Evolutionary conservation across 1,140 invertebrate species (phyloP).

Genomic region (Linepithema humile): DNA sequence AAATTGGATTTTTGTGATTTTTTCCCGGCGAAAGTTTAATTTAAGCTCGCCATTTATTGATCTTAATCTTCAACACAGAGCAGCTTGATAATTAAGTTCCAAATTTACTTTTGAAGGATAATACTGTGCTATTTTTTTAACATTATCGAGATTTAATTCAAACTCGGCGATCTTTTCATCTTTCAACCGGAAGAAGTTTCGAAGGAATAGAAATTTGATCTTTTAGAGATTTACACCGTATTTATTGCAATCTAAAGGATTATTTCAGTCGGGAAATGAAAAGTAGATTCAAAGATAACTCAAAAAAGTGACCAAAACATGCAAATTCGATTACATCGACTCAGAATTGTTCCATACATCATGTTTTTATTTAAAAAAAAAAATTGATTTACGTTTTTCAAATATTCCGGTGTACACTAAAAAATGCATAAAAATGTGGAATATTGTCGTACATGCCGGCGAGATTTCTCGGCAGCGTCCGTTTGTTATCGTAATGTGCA

Average conservation of each 20-base stretch:
- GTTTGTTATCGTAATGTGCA: constrained; percentile 14
- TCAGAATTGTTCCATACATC: not conserved
- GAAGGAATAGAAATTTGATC: not conserved
- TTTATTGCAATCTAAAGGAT: not conserved
- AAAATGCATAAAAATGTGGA: not conserved
- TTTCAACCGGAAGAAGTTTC: not conserved
- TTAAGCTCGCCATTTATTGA: not conserved
- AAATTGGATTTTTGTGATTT: not conserved
- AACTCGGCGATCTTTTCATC: not conserved
- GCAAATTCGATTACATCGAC: not conserved
- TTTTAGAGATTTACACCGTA: not conserved
- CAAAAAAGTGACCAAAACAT: not conserved
- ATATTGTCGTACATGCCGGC: not conserved
- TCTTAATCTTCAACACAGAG: constrained; percentile 11
- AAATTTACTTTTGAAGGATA: constrained; percentile 14
- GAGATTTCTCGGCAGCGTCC: not conserved
- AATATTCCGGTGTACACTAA: not conserved
- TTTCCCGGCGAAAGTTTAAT: constrained; percentile 16
- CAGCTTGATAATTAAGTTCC: constrained; percentile 6
- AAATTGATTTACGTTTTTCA: not conserved
- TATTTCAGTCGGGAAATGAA: not conserved
- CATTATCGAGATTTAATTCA: not conserved
- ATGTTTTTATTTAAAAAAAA: not conserved
- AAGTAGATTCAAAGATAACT: not conserved
- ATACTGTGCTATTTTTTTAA: constrained; percentile 6